A percentile compares a stretch with the other conserved stretches of the same genome.
phyloP scores from a whole-genome alignment of 2,888 invertebrate genomes.

The Hemicrepidius hirtus region DNA sequence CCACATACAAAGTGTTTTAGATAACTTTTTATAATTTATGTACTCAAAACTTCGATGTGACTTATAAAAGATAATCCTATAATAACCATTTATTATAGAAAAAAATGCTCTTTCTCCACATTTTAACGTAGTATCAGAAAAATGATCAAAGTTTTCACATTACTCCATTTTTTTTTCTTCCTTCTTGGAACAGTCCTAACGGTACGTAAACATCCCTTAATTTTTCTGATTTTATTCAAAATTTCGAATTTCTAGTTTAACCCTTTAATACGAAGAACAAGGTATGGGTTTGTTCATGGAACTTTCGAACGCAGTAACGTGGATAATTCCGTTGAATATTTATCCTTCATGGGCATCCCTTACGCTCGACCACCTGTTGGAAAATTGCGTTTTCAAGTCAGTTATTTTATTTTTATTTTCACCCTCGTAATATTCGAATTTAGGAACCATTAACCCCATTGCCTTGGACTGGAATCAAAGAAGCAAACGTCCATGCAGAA shows the following conservation, averaged over 20 bases:
- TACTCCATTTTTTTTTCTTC: too few species aligned
- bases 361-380: conserved; percentile 40
- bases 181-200: too few species aligned
- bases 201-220: too few species aligned
- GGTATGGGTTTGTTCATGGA: conserved; percentile 36
- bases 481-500: conserved; percentile 16
- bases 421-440: neutral
- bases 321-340: conserved; percentile 25
- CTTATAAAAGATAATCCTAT: too few species aligned
- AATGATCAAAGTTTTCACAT: too few species aligned
- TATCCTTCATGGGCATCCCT: conserved; percentile 36
- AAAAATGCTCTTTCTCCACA: too few species aligned
- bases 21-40: too few species aligned
- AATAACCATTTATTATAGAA: too few species aligned
- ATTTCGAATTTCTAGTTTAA: neutral
- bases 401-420: neutral
- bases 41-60: too few species aligned
- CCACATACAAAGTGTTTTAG: too few species aligned
- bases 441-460: conserved; percentile 35
- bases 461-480: conserved; percentile 30
- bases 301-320: conserved; percentile 14
- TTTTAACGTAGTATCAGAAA: too few species aligned
- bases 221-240: neutral
- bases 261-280: conserved; percentile 32
- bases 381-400: conserved; percentile 39